Base-by-base conservation (phyloP, 2,888 invertebrate species). In the Leucophora obtusa region DNA sequence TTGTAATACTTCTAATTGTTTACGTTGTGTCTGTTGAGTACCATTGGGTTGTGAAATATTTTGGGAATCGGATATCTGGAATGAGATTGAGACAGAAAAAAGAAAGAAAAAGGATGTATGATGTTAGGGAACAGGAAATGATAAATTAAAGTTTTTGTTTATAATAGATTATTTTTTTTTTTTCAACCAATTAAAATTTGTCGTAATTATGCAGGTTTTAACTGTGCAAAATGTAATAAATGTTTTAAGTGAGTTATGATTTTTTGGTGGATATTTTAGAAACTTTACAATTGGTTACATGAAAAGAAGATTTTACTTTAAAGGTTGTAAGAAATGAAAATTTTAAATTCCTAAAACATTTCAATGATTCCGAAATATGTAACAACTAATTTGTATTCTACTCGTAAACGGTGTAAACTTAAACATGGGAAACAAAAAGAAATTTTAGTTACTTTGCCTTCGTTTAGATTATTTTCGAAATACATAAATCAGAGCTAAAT, bases 1-100 rank as follows among this genome's bases (percentile, higher is more conserved):
- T 87, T 94, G 92, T 83, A 94, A 92, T 85, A 95, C 94, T 90
- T 95, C 95, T 91, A 95, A 92, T 84, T 91, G 90, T 86, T 91
- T 91, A 82, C 90, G 88, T 85, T 91, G 89, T 83, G 89, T 88
- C 84, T 89, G 90, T 83, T 90, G 89, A 82, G 87, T 89, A 85
- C 91, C 90, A 78, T 91, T 89, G 66, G 90, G 89, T 84, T 90
- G 89, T 85, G 90, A 88, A 77, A 91, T 87, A 83, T 91, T 90
- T 87, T 90, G 89, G 83, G 90, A 90, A 85, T 90, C 90, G 85
- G 90, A 89, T 87, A 91, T 90, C 90, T 91, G 85, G 60, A 86
- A 84, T 68, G 62, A 81, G 68, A 79, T 80, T 75, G 58, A 84
- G 72, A 83, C 38, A 77, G 69, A 84, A 81, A 81, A 71, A 79